phyloP scores from a whole-genome alignment of 1,140 invertebrate species.

The Bemisia tabaci region DNA sequence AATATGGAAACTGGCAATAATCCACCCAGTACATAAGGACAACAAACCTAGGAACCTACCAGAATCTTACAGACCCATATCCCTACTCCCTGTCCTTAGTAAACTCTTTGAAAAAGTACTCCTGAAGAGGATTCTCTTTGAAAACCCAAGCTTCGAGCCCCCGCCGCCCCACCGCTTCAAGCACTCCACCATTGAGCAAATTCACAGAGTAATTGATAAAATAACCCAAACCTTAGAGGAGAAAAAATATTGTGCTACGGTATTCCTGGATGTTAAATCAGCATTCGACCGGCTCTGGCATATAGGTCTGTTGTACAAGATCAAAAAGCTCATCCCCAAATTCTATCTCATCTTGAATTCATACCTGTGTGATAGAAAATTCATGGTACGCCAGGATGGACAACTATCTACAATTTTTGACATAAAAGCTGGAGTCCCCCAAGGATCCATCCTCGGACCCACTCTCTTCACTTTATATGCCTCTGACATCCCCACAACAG shows the following conservation, averaged over 20 bases:
- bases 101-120: background rate
- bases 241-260: slow-evolving; percentile 13
- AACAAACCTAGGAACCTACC: background rate
- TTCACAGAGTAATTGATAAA: slow-evolving; percentile 7
- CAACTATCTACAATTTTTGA: slow-evolving; percentile 2
- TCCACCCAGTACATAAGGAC: background rate
- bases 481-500: slow-evolving; percentile 23
- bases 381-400: slow-evolving; percentile 2
- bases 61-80: background rate
- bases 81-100: background rate
- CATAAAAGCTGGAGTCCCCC: slow-evolving; percentile 22
- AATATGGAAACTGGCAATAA: background rate
- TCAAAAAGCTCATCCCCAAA: background rate
- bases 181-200: slow-evolving; percentile 9
- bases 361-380: slow-evolving; percentile 1
- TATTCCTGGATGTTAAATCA: slow-evolving; percentile 20
- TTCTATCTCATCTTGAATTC: slow-evolving; percentile 6
- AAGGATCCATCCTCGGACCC: slow-evolving; percentile 25
- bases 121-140: background rate
- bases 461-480: slow-evolving; percentile 24
- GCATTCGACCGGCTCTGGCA: slow-evolving; percentile 23
- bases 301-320: background rate
- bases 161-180: background rate
- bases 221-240: slow-evolving; percentile 11
- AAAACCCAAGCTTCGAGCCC: background rate